Evolutionary conservation across 2,888 invertebrate species (phyloP), one percentile per base, ranked within the genome.

Genomic region (Ichneumon xanthorius): DNA sequence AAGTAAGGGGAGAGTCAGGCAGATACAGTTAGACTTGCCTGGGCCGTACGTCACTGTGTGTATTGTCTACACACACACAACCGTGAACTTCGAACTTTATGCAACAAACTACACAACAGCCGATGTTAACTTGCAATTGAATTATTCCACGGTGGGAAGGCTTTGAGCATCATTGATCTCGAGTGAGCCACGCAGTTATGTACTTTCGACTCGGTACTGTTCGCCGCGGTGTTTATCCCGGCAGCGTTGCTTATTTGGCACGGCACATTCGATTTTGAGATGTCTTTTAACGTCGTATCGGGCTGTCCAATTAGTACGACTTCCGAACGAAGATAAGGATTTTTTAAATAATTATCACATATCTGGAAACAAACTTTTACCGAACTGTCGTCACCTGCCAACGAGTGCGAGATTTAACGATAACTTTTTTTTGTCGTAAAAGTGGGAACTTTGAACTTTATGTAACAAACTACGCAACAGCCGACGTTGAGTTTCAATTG

Each of bases 61-160:
- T 61, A 40, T 40, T 40, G 9, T 83, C n/a, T 63, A 50, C 68
- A 40, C 40, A 16, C 45, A 48, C 48, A 76, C 68, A 40, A 2
- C 37, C 58, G 48, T 61, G 33, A 63, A 45, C 61, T 55, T 73
- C 72, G 48, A 78, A 78, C 68, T 78, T 73, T 70, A 75, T 80
- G 61, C 40, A 68, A 77, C 77, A 68, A 81, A 78, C 73, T 77
- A 50, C 33, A 48, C 53, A 70, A 65, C 45, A 9, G 55, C 71
- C 45, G 63, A 65, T 65, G 75, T 73, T 81, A 68, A 73, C 72
- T 81, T 72, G 73, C 48, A 61, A 84, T 84, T 78, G 30, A 84
- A 81, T 80, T 81, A 84, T 81, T 81, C 53, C 50, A 70, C 16
- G 33, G 22, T 61, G 68, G 30, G 33, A 45, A 84, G 45, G 67